Evolutionary conservation across 35 echinoderm and acorn worm genomes (phyloP).

Genomic region (Hemicentrotus pulcherrimus): DNA sequence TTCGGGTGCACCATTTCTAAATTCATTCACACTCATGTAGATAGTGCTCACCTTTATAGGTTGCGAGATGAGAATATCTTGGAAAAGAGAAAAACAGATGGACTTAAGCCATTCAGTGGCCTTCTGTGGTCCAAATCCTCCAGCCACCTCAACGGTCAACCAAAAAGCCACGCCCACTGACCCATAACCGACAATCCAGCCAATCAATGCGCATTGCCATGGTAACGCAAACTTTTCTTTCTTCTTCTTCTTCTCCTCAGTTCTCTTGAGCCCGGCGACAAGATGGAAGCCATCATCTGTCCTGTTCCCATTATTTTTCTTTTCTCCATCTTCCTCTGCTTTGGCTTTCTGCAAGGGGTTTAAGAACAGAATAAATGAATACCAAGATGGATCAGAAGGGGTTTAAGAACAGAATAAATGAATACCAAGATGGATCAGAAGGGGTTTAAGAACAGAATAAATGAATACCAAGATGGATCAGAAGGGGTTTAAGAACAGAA

Average conservation of each 20-base stretch:
- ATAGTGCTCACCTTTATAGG: conserved; percentile 78
- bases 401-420: too few species aligned
- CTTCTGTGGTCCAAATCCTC: conserved; percentile 82
- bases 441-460: too few species aligned
- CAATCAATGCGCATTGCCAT: conserved; percentile 73
- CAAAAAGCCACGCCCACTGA: conserved; percentile 82
- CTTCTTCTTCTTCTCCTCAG: conserved; percentile 79
- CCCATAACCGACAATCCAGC: conserved; percentile 70
- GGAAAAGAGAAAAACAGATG: conserved; percentile 76
- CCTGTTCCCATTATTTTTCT: conserved; percentile 15
- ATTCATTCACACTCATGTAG: neutral
- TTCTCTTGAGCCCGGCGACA: conserved; percentile 83
- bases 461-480: too few species aligned
- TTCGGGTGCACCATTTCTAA: too few species aligned
- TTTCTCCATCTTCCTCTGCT: conserved; percentile 38
- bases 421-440: too few species aligned
- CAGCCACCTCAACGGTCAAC: conserved; percentile 88
- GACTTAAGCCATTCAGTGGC: conserved; percentile 85
- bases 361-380: neutral
- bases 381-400: too few species aligned
- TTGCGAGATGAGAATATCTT: conserved; percentile 91
- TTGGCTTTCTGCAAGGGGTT: conserved; percentile 19
- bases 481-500: too few species aligned
- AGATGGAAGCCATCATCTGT: conserved; percentile 54
- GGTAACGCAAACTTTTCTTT: conserved; percentile 82